Percentiles rank a stretch among this genome's conserved stretches.
phyloP scores from a whole-genome alignment of 1,140 invertebrate genomes.

The Heterodera schachtii region DNA sequence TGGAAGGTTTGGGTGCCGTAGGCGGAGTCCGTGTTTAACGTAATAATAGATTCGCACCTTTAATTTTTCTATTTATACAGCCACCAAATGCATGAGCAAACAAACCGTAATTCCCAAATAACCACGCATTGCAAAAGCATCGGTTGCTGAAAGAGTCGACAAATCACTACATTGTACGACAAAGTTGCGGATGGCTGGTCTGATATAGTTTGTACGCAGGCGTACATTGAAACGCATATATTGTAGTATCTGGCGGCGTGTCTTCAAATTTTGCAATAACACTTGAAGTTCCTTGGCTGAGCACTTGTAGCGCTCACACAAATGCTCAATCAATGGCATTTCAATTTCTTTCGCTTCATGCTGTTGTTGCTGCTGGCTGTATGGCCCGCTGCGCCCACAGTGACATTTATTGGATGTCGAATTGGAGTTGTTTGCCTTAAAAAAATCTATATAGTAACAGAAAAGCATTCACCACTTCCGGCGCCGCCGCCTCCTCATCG shows the following conservation, averaged over 20 bases:
- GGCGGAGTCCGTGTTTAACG: not conserved
- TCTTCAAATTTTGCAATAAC: slow-evolving; percentile 1
- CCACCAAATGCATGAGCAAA: too few species aligned
- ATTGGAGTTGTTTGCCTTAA: too few species aligned
- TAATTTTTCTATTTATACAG: not conserved
- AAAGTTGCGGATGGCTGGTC: not conserved
- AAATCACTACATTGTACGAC: not conserved
- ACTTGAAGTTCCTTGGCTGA: not conserved
- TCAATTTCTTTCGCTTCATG: too few species aligned
- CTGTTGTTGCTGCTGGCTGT: too few species aligned
- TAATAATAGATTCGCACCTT: slow-evolving; percentile 8
- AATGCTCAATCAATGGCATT: not conserved
- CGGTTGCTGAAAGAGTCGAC: not conserved
- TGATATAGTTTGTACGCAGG: not conserved
- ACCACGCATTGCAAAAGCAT: slow-evolving; percentile 8
- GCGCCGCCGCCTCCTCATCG: not conserved
- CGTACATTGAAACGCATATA: not conserved
- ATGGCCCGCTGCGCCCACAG: too few species aligned
- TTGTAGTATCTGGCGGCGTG: not conserved
- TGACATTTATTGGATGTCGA: too few species aligned
- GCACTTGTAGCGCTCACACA: not conserved
- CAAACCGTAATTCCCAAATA: slow-evolving; percentile 9
- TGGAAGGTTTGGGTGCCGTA: slow-evolving; percentile 1
- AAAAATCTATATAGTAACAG: too few species aligned
- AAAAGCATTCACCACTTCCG: too few species aligned